Evolutionary conservation across 2,113 vertebrate species (phyloP).

Genomic region (Urocolius indicus): DNA sequence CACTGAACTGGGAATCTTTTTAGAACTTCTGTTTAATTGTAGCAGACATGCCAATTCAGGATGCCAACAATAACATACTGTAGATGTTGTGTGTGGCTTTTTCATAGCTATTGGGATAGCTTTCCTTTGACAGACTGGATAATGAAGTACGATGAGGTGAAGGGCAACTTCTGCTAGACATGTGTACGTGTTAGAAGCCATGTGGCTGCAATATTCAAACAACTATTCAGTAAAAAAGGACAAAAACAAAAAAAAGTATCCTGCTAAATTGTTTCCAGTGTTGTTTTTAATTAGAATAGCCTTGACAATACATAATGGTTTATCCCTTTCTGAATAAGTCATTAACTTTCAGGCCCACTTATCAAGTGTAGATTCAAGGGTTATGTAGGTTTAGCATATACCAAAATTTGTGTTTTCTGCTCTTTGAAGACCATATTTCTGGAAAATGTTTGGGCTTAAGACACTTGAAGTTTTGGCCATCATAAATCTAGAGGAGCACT

Average conservation of each 20-base stretch:
- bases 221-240: background rate
- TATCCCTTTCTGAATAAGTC: background rate
- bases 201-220: background rate
- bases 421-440: background rate
- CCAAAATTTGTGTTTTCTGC: fast-evolving
- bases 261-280: background rate
- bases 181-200: slow-evolving; percentile 34
- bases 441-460: background rate
- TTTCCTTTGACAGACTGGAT: slow-evolving; percentile 29
- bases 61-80: slow-evolving; percentile 61
- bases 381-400: background rate
- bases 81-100: slow-evolving; percentile 44
- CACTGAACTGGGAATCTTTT: slow-evolving; percentile 28
- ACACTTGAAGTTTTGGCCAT: background rate
- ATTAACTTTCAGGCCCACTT: background rate
- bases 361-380: background rate
- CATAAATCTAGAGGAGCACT: background rate
- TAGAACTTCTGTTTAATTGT: slow-evolving; percentile 50
- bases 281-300: background rate
- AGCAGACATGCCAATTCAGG: background rate
- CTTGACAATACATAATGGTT: background rate
- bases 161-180: background rate
- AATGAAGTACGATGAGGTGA: slow-evolving; percentile 40
- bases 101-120: background rate
- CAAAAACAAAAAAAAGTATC: background rate